Evolutionary conservation across 2,113 vertebrate species (phyloP), one percentile per base, ranked within the genome.

Genomic region (Chionis minor): DNA sequence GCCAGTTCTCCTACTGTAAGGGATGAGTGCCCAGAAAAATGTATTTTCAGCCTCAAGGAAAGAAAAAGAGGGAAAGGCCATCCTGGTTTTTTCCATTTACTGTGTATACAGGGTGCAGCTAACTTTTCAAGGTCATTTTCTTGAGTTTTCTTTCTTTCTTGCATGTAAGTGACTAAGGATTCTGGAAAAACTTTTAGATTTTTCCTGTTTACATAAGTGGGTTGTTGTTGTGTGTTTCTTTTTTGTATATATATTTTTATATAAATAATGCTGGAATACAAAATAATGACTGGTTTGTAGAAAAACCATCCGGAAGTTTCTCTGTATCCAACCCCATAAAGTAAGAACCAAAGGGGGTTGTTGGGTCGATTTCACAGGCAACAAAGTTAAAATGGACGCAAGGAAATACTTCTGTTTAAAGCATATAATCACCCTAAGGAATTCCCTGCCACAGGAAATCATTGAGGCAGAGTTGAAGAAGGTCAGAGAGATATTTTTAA

Each of bases 331-430:
- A 21, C 15, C 9, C n/a, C 24, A 6, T 74, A 63, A 82, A 84
- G 42, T 27, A 86, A 94, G 86, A 94, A 81, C 16, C 5, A 35
- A 90, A 90, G 16, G 10, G 45, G 21, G 16, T 71, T 94, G 30
- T 72, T 88, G 61, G 10, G 79, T 73, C 1, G 20, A 33, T 82
- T 94, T 97, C 88, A 94, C 79, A 94, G 79, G 79, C 75, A 97
- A 75, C 32, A 72, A 92, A 96, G 80, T 94, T 87, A 90, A 96
- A 97, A 96, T 92, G 87, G 80, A 65, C 86, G 42, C 78, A 93
- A 97, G 96, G 75, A 97, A 96, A 96, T 88, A 35, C n/a, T 96
- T 92, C 70, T 82, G n/a, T 88, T 85, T 81, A 86, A 94, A 96
- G 56, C 92, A 51, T 94, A 93, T 96, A 94, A 97, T 96, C 89